Conservation (phyloP, 2,888 invertebrate species). For the Odontocerum albicorne region DNA sequence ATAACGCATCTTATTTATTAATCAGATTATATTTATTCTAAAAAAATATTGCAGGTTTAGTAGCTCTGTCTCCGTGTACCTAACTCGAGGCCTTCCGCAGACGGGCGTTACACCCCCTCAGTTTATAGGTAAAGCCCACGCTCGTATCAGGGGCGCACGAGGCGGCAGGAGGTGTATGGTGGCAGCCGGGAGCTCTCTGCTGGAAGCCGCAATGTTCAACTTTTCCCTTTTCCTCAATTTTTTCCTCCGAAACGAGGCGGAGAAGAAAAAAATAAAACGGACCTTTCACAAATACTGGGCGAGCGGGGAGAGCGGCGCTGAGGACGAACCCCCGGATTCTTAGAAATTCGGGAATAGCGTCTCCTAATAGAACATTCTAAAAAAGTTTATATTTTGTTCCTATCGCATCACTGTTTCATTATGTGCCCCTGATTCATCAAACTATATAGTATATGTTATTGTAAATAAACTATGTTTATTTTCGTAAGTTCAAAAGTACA, state of each 20-base stretch:
- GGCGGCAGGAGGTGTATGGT: constrained; percentile 15
- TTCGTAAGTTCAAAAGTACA: too few relatives aligned
- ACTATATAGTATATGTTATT: too few relatives aligned
- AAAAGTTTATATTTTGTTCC: too few relatives aligned
- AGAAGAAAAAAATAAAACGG: constrained; percentile 3
- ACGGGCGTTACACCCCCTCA: constrained; percentile 24
- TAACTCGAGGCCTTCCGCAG: too few relatives aligned
- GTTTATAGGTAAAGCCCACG: constrained; percentile 35
- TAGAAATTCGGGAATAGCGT: too few relatives aligned
- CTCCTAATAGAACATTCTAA: too few relatives aligned
- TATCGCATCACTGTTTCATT: too few relatives aligned
- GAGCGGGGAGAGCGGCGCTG: not conserved
- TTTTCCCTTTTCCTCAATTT: constrained; percentile 10
- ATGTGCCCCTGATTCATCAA: too few relatives aligned
- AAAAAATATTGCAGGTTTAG: constrained; percentile 1
- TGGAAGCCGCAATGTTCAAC: constrained; percentile 16
- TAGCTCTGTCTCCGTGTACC: too few relatives aligned
- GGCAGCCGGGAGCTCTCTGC: constrained; percentile 27
- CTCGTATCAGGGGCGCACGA: constrained; percentile 9
- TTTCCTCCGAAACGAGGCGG: too few relatives aligned
- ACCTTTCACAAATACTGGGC: not conserved
- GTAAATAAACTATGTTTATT: too few relatives aligned
- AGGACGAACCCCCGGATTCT: not conserved
- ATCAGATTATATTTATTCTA: constrained; percentile 3
- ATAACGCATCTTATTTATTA: constrained; percentile 10